Percentiles rank a stretch among this genome's conserved stretches.
Evolutionary conservation across 2,797 vertebrate species (phyloP).

Genomic region (Diplodus sargus): DNA sequence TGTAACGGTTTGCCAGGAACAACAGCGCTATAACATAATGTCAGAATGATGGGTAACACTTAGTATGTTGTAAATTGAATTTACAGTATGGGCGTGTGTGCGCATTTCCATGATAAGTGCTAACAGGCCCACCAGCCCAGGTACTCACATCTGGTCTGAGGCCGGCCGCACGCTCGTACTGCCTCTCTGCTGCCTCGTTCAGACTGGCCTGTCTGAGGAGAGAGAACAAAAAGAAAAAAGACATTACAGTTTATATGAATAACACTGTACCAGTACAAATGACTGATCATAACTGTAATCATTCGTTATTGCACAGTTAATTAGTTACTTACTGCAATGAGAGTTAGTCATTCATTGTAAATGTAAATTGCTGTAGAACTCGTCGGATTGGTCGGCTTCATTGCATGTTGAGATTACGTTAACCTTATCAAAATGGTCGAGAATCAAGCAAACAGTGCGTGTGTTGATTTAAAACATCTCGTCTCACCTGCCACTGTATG

Average conservation of each 20-base stretch:
- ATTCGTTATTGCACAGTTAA: conserved; percentile 7
- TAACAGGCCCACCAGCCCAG: conserved; percentile 45
- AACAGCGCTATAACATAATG: conserved; percentile 40
- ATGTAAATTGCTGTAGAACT: not conserved
- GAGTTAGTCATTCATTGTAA: not conserved
- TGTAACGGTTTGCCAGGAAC: conserved; percentile 51
- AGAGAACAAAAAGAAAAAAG: conserved; percentile 26
- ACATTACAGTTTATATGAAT: conserved; percentile 9
- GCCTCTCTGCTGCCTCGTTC: conserved; percentile 94
- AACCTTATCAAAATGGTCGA: not conserved
- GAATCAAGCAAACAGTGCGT: not conserved
- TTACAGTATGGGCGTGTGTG: conserved; percentile 43
- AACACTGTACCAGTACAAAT: not conserved
- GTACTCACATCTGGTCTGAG: conserved; percentile 95
- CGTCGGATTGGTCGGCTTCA: not conserved
- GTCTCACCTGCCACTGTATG: no score
- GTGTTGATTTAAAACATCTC: not conserved
- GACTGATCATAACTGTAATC: conserved; percentile 1
- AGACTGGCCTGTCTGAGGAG: conserved; percentile 93
- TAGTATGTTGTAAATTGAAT: conserved; percentile 55
- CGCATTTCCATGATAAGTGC: conserved; percentile 43
- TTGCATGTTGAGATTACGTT: not conserved
- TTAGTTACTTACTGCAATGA: not conserved
- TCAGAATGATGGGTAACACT: conserved; percentile 47
- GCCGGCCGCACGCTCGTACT: conserved; percentile 91